Base-by-base conservation (phyloP, 92 coral and sea anemone genomes). In the Bergia puertoricense region DNA sequence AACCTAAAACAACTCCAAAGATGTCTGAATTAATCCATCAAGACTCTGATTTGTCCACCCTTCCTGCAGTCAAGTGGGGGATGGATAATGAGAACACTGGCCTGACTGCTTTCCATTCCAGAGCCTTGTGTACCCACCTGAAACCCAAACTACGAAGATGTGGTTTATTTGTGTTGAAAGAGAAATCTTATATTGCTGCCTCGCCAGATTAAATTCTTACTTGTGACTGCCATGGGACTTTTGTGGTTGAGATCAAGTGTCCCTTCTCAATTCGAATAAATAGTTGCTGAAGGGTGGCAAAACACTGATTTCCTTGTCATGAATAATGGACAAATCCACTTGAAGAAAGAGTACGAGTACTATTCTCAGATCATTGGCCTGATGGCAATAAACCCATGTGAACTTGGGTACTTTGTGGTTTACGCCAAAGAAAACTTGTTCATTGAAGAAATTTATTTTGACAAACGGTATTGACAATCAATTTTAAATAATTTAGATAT, bases 321-420 rank as follows among this genome's bases (percentile, higher is more conserved):
- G 59, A 46, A 41, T 43, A 18, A 88, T 69, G 88, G 88, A 0
- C 6, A 3, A 48, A 41, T 88, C n/a, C 30, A 42, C 20, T 56
- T 81, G 8, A 81, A 67, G 18, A n/a, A 9, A n/a, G 51, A 46
- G 1, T 90, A 90, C 82, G 86, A 90, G 85, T 90, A 86, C 76
- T 90, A 69, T 65, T 56, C 89, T 13, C 92, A 90, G 80, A 48
- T 90, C 5, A 51, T 37, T 62, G 89, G 89, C 5, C 89, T 85
- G 59, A 59, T 90, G 79, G 80, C 80, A 6, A 56, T 74, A 36
- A n/a, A 30, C 43, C 43, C 45, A 16, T 51, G 72, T 42, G 51
- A 22, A 40, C 54, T 43, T 2, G 71, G 85, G 14, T 90, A 77
- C 41, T 90, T 90, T 90, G 86, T 85, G 44, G 89, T 90, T 5